phyloP scores from a whole-genome alignment of 2,113 vertebrate species.

The Brachirus orientalis region DNA sequence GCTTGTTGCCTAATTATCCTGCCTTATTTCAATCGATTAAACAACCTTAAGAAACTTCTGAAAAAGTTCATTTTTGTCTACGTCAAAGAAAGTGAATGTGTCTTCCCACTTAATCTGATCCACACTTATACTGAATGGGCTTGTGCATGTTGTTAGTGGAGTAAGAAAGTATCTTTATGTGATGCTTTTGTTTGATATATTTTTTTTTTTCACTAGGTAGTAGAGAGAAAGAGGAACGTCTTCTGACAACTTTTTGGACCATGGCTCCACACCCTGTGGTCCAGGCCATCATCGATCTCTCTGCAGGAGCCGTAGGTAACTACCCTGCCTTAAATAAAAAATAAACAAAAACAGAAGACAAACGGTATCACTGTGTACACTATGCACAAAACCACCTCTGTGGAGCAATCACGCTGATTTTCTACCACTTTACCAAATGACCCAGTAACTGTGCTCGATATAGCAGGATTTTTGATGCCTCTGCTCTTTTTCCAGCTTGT shows the following conservation, averaged over 20 bases:
- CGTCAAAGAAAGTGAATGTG: no score
- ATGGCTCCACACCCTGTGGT: slow-evolving; percentile 88
- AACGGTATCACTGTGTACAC: no score
- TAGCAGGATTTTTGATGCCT: slow-evolving; percentile 51
- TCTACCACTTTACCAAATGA: background rate
- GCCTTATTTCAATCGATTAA: no score
- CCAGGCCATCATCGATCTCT: slow-evolving; percentile 94
- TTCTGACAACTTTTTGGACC: slow-evolving; percentile 10
- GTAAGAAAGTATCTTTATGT: background rate
- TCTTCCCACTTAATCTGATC: no score
- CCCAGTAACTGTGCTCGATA: background rate
- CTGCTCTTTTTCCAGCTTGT: slow-evolving; percentile 51
- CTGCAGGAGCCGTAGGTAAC: slow-evolving; percentile 94
- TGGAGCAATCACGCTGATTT: background rate
- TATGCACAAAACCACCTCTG: background rate
- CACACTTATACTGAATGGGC: no score
- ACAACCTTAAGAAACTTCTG: no score
- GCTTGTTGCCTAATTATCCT: no score
- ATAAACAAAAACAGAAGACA: background rate
- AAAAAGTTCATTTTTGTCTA: no score
- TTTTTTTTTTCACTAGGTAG: slow-evolving; percentile 9
- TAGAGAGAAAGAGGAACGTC: slow-evolving; percentile 27
- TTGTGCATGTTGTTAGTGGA: background rate
- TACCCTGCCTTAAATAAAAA: no score
- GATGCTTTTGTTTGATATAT: no score